These are phyloP conservation scores for Antheraea mylitta DNA, from an alignment of 1,140 invertebrate genomes.

Conservation along the genomic window DNA sequence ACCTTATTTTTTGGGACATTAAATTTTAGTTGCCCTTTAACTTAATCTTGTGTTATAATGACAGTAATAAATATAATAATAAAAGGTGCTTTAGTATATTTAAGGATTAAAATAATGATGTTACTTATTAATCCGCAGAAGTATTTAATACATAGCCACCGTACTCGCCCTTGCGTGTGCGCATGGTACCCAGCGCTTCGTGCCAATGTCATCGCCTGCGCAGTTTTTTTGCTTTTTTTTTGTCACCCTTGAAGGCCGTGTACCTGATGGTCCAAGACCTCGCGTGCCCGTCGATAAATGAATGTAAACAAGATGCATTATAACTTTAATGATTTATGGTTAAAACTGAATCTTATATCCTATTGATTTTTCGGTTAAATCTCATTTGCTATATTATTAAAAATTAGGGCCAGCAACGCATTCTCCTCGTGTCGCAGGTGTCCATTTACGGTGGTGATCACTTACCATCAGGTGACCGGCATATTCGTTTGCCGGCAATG, in stretches of 20 bases:
- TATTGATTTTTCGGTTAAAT: no score
- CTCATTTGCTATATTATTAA: no score
- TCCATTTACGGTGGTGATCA: no score
- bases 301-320: slow-evolving; percentile 30
- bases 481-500: no score
- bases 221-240: slow-evolving; percentile 46
- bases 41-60: no score
- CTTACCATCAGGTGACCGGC: no score
- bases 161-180: slow-evolving; percentile 65
- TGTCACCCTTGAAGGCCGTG: slow-evolving; percentile 62
- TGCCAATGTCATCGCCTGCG: slow-evolving; percentile 62
- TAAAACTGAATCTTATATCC: background rate
- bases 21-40: no score
- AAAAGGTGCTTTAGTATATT: no score
- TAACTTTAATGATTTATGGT: slow-evolving; percentile 3
- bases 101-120: no score
- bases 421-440: no score
- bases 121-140: slow-evolving; percentile 4
- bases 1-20: no score
- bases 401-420: no score
- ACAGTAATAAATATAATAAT: background rate
- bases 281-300: slow-evolving; percentile 49
- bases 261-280: slow-evolving; percentile 53
- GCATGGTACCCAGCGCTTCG: slow-evolving; percentile 43
- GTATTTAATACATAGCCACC: slow-evolving; percentile 20